Evolutionary conservation across 2,113 vertebrate species (phyloP), one percentile per base, ranked within the genome.

Genomic region (Nesoenas mayeri): DNA sequence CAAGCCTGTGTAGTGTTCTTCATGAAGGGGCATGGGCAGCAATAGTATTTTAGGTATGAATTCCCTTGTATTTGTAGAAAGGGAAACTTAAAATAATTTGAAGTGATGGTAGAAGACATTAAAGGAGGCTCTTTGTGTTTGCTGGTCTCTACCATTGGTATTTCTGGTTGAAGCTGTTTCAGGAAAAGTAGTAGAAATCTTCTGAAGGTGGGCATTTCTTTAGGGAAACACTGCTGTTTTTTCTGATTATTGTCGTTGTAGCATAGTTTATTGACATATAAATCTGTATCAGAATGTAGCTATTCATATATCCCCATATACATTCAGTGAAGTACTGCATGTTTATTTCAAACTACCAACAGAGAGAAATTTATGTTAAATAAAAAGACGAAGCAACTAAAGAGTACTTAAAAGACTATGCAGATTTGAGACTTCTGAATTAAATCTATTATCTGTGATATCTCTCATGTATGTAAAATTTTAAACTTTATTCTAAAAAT

Each of bases 1-100:
- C 92, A 96, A 96, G 85, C 85, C 97, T 97, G 97, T 95, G 96
- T 96, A 88, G 94, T 94, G 96, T 96, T 97, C 91, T 91, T 79
- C 94, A 85, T 95, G 92, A 97, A 96, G 96, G 89, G 93, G 31
- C 81, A 85, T 87, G 97, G 97, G 97, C 97, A 98, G 53, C 69
- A 91, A 56, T 83, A 91, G 66, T 79, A 83, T 95, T 97, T 98
- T 71, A 94, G 85, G 88, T 97, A 97, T 88, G 89, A 97, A 96
- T 97, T 96, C 95, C 81, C 96, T 95, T 92, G 79, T 88, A 87
- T 98, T 97, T 95, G 79, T 97, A 93, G 69, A 95, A 94, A 94
- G 89, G 88, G 96, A 97, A 97, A 93, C 95, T 97, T 94, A 91
- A 97, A 95, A 93, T 94, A 89, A 92, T 91, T 91, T 83, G 42